Evolutionary conservation across 2,888 invertebrate species (phyloP), one percentile per base, ranked within the genome.

Genomic region (Sarcophaga rosellei): DNA sequence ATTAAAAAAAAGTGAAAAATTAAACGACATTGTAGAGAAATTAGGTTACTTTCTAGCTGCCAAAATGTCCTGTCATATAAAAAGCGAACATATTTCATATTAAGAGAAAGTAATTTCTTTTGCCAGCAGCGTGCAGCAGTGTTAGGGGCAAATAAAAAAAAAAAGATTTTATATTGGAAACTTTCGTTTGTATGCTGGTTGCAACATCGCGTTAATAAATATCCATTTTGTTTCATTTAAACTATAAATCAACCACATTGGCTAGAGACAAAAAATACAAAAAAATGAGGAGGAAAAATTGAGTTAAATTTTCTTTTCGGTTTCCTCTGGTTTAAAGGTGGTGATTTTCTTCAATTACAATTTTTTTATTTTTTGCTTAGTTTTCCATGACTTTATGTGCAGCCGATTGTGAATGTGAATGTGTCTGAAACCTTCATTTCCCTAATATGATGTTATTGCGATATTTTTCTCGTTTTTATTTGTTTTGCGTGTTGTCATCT

Each of bases 391-490:
- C 35, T 35, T 35, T 35, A 35, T 35, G 35, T 10, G 35, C 1
- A 35, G 35, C 61, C n/a, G 35, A 69, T 70, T 23, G 6, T 70
- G 68, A 45, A 15, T 80, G 59, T 20, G 63, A 63, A 23, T 45
- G 25, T 47, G 57, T 45, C 59, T 79, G 69, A 70, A 75, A 75
- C 61, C 61, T 62, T 80, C 35, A 77, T 80, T 83, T 76, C 59
- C 76, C 78, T 86, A 86, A 84, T 81, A 81, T 75, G 74, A 86
- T 75, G 84, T 86, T 84, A 86, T 86, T 84, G 72, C 81, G 70
- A 44, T 21, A 47, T 72, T 72, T 82, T 76, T 66, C 65, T 70
- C 25, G 66, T 17, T 72, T 77, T 77, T 82, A 82, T 82, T 75
- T 84, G 78, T 84, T 84, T 86, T 81, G 81, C 86, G 72, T 81